Base-by-base conservation (phyloP, 2,888 invertebrate genomes). In the Dynastes grantii region DNA sequence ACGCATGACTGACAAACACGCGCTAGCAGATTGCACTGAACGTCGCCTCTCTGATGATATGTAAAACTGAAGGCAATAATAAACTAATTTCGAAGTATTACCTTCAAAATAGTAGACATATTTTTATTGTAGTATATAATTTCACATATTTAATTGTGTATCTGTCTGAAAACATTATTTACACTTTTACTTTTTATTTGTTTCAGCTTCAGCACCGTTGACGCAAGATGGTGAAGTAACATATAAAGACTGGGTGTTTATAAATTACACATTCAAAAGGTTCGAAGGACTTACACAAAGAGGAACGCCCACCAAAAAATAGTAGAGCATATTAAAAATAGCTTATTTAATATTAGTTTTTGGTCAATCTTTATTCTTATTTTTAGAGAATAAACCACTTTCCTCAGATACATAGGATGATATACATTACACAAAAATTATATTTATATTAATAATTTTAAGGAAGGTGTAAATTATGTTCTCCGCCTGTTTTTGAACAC, bases 161-260 rank as follows among this genome's bases (percentile, higher is more conserved):
- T 8, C 11, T 45, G 11, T 8, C 45, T 45, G 11, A 2, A 8
- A 45, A 13, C 8, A 55, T 32, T 32, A 16, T 53, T 32, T 61
- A 32, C 13, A 40, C 37, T 22, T 70, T 70, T 13, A 63, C 27
- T 58, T 77, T 61, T 78, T 61, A 75, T 11, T 78, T 78, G 53
- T 90, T 91, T 40, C 90, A 95, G 95, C 96, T 85, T 94, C 97
- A 80, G 96, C 97, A 81, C 96, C 97, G 55, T 92, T 95, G 87
- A 93, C 95, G 79, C 96, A 96, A 90, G 97, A 97, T 87, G 96
- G 97, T 81, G 97, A 97, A 90, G 93, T 94, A 83, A 95, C 95
- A 85, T 95, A 96, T 90, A 98, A 98, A 91, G 98, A 99, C 92
- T 99, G 99, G 97, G 99, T 99, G 84, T 99, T 99, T 90, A 98